phyloP scores from a whole-genome alignment of 2,113 vertebrate species.

The Mellivora capensis region DNA sequence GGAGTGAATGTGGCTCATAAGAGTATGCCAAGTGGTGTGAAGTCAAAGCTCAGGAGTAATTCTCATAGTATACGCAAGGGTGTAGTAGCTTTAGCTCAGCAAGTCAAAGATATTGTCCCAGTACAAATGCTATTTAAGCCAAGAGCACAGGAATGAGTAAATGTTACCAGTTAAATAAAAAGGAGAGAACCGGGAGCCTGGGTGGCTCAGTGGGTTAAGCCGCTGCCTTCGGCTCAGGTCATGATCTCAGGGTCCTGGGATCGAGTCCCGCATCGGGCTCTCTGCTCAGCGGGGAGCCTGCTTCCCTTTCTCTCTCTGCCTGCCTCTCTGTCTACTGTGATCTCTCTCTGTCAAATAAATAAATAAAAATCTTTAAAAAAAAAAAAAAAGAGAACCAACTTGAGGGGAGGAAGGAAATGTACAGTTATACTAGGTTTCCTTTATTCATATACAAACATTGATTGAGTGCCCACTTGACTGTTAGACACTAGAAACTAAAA shows the following conservation, averaged over 20 bases:
- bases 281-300: too few relatives aligned
- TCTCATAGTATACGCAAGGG: background rate
- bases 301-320: too few relatives aligned
- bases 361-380: too few relatives aligned
- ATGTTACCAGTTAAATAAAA: background rate
- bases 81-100: background rate
- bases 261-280: too few relatives aligned
- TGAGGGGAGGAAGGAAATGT: background rate
- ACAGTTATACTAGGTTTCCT: background rate
- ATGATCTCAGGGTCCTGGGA: too few relatives aligned
- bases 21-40: background rate
- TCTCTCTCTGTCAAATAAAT: too few relatives aligned
- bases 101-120: background rate
- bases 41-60: background rate
- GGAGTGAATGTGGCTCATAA: background rate
- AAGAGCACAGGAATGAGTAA: background rate
- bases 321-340: too few relatives aligned
- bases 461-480: background rate
- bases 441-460: background rate
- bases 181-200: background rate
- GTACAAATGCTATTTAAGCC: background rate
- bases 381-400: background rate
- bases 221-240: too few relatives aligned
- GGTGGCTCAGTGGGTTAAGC: too few relatives aligned
- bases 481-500: background rate